These are phyloP conservation scores for Ooceraea biroi DNA, from an alignment of 1,140 invertebrate genomes.

Conservation along the genomic window DNA sequence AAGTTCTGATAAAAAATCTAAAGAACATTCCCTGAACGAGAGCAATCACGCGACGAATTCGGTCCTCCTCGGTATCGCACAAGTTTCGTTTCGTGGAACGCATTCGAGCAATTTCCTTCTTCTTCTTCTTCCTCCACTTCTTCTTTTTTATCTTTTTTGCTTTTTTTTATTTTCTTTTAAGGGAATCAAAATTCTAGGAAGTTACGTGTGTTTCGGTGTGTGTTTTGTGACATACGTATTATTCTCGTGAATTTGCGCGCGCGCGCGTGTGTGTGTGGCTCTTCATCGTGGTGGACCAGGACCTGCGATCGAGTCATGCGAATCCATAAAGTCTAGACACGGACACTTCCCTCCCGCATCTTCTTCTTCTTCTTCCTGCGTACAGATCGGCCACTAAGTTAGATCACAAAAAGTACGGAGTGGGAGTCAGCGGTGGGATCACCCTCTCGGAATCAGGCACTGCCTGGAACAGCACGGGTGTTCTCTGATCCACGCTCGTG, in stretches of 20 bases:
- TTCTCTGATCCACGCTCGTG: constrained; percentile 91
- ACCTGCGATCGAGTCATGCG: constrained; percentile 72
- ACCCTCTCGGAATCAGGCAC: constrained; percentile 97
- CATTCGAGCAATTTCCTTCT: constrained; percentile 59
- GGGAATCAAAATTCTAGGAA: constrained; percentile 53
- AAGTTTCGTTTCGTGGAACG: constrained; percentile 50
- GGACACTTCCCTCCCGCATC: constrained; percentile 72
- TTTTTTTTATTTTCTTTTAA: constrained; percentile 26
- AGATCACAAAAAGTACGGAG: constrained; percentile 97
- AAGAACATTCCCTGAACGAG: constrained; percentile 69
- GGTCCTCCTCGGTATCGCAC: constrained; percentile 24
- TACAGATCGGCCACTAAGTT: constrained; percentile 76
- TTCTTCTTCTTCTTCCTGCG: too few relatives aligned
- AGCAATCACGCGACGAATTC: constrained; percentile 63
- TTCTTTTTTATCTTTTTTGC: constrained; percentile 21
- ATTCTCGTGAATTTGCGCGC: constrained; percentile 55
- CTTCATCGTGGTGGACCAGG: constrained; percentile 72
- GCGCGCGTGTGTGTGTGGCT: too few relatives aligned
- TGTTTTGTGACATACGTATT: constrained; percentile 20
- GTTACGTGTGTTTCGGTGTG: constrained; percentile 44
- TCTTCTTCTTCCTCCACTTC: neutral
- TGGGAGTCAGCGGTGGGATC: constrained; percentile 95
- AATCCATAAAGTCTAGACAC: constrained; percentile 74
- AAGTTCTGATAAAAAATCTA: constrained; percentile 69
- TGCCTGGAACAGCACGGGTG: constrained; percentile 96